phyloP scores from a whole-genome alignment of 2,797 vertebrate genomes.

The Ptychobarbus kaznakovi region DNA sequence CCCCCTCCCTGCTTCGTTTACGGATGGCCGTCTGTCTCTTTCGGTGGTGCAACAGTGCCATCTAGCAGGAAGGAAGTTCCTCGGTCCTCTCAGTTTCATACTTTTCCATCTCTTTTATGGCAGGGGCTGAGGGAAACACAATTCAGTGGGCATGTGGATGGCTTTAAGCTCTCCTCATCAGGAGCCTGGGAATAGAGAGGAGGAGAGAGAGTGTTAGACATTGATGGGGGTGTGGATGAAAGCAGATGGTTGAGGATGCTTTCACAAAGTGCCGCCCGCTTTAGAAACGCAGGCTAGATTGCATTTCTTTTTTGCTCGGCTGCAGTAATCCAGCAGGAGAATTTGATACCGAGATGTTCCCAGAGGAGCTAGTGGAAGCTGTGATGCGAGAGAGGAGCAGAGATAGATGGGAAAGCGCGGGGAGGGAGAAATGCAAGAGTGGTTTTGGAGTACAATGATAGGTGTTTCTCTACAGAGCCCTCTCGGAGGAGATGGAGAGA shows the following conservation, averaged over 20 bases:
- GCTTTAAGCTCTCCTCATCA: conserved; percentile 80
- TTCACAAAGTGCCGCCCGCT: conserved; percentile 72
- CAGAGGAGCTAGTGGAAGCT: conserved; percentile 61
- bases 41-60: conserved; percentile 80
- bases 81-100: conserved; percentile 15
- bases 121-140: conserved; percentile 76
- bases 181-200: conserved; percentile 73
- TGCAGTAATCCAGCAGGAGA: conserved; percentile 74
- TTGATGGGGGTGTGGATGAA: conserved; percentile 71
- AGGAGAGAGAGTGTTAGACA: conserved; percentile 32
- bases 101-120: conserved; percentile 44
- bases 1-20: conserved; percentile 16
- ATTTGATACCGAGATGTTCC: conserved; percentile 78
- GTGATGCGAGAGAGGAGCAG: conserved; percentile 58
- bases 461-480: conserved; percentile 67
- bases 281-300: conserved; percentile 78
- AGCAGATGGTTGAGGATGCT: conserved; percentile 70
- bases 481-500: conserved; percentile 26
- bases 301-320: conserved; percentile 71
- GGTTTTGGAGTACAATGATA: conserved; percentile 66
- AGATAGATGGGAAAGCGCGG: conserved; percentile 71
- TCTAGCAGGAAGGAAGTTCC: conserved; percentile 74
- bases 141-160: conserved; percentile 78
- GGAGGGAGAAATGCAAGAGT: conserved; percentile 68
- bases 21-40: conserved; percentile 27